Evolutionary conservation across 2,113 vertebrate species (phyloP).

Genomic region (Cnemophilus loriae): DNA sequence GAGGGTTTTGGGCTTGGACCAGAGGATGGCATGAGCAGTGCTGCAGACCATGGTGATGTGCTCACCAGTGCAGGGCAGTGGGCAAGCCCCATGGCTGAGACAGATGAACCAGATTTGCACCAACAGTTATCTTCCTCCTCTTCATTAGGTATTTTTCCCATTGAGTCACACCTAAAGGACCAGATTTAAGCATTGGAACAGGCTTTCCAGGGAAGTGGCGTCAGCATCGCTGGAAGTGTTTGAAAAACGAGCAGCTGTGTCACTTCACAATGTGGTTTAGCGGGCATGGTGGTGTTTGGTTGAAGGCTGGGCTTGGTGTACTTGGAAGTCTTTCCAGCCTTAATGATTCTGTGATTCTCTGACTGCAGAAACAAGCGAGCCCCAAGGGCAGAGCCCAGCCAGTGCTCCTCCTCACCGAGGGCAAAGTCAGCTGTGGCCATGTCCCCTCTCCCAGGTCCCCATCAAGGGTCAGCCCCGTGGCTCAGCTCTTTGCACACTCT

Average conservation of each 20-base stretch:
- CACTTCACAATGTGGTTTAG: background rate
- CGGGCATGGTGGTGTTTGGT: background rate
- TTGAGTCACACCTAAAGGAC: background rate
- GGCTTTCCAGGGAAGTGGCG: background rate
- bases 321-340: background rate
- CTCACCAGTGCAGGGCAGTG: rapidly evolving
- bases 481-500: background rate
- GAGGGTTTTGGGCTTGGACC: background rate
- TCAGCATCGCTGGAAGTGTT: background rate
- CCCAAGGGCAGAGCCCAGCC: background rate
- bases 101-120: background rate
- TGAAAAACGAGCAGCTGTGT: rapidly evolving
- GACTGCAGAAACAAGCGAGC: background rate
- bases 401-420: background rate
- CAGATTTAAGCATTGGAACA: background rate
- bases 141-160: background rate
- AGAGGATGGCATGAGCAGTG: background rate
- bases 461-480: background rate
- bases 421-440: background rate
- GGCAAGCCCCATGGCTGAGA: too few species aligned
- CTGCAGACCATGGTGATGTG: background rate
- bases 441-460: background rate
- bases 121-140: background rate
- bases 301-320: background rate
- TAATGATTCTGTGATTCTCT: background rate